Base-by-base conservation (phyloP, 1,140 invertebrate species). In the Dufourea novaeangliae region DNA sequence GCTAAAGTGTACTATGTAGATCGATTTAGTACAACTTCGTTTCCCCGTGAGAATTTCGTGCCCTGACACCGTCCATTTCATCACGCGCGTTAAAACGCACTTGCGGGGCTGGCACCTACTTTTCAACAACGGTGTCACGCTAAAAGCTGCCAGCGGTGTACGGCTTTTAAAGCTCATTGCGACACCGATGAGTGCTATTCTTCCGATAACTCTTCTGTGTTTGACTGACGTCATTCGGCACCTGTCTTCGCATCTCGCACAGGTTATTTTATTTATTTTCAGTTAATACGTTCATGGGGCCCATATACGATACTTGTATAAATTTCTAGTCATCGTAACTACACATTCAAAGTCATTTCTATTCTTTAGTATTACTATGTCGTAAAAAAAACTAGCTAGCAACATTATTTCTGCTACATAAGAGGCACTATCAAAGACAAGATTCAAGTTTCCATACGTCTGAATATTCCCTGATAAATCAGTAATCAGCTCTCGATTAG, bases 11-110 rank as follows among this genome's bases (percentile, higher is more conserved):
- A n/a, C n/a, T n/a, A n/a, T n/a, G n/a, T n/a, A n/a, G n/a, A 50
- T 34, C 52, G 56, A 59, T 62, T 34, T 70, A 32, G 32, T 6
- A 41, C 39, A 63, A 76, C 70, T 54, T n/a, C 56, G 41, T 78
- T 80, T 73, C 66, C n/a, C 50, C 46, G 39, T 46, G 57, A 59
- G 59, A 83, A 83, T 80, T 83, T 80, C 46, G 37, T 39, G 57
- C 11, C 39, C 57, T 11, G 22, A 29, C 22, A 27, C 20, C 71
- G 54, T 77, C 83, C 76, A 82, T 86, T 85, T 78, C 70, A 61
- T 80, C 44, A 44, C 25, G 41, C 67, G 82, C 84, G 83, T 85
- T 85, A 86, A 85, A 85, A 78, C 64, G 57, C 80, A 79, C 80
- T 77, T 57, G 73, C 56, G 66, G 39, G 63, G 39, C 61, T 75